Evolutionary conservation across 2,113 vertebrate species (phyloP).

Genomic region (Psittacula cyanocephala): DNA sequence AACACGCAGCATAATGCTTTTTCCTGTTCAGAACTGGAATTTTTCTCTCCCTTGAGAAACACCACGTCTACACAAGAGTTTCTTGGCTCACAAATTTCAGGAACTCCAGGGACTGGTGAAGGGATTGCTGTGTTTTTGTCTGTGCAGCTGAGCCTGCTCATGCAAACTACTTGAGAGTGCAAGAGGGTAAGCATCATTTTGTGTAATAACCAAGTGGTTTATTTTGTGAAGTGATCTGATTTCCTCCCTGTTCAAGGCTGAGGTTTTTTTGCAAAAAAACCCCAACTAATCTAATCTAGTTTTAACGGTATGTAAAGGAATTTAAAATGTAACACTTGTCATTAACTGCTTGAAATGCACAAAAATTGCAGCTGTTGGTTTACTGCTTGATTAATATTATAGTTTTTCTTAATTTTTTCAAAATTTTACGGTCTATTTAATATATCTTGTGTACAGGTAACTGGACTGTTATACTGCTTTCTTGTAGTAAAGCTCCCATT

Average conservation of each 20-base stretch:
- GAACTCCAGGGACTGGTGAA: background rate
- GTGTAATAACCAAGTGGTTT: background rate
- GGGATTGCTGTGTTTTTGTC: background rate
- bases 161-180: background rate
- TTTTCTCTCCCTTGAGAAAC: background rate
- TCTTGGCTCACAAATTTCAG: fast-evolving
- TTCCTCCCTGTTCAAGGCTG: background rate
- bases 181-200: background rate
- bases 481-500: background rate
- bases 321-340: background rate
- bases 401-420: background rate
- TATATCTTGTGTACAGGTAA: background rate
- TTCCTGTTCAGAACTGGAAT: background rate
- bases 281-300: background rate
- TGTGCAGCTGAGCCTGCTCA: background rate
- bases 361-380: background rate
- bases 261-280: background rate
- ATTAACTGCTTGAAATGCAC: background rate
- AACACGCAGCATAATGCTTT: background rate
- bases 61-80: background rate
- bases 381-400: background rate
- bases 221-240: background rate
- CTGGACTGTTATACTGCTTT: background rate
- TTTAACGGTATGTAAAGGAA: background rate
- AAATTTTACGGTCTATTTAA: background rate